Conservation (phyloP, 2,888 invertebrate genomes). For the Priocnemis perturbator region DNA sequence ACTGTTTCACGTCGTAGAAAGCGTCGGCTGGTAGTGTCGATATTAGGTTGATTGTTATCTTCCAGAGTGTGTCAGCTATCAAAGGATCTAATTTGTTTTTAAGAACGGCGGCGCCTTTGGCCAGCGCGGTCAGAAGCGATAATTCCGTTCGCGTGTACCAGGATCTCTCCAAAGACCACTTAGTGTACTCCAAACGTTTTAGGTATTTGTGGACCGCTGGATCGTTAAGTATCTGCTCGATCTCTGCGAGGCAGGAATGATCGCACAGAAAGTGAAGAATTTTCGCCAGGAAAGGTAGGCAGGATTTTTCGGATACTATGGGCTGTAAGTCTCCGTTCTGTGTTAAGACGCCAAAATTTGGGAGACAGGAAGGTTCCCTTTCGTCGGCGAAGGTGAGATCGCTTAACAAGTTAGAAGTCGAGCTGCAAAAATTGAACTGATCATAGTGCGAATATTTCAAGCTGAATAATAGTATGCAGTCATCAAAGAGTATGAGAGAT, state of each 20-base stretch:
- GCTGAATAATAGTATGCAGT: too few species aligned
- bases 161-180: constrained; percentile 67
- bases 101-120: constrained; percentile 54
- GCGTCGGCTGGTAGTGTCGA: constrained; percentile 68
- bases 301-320: constrained; percentile 74
- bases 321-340: constrained; percentile 76
- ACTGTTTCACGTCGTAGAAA: constrained; percentile 52
- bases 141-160: constrained; percentile 71
- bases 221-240: constrained; percentile 50
- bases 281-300: constrained; percentile 74
- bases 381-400: constrained; percentile 69
- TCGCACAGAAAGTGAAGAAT: constrained; percentile 53
- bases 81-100: constrained; percentile 38
- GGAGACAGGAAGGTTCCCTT: constrained; percentile 75
- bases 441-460: too few species aligned
- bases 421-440: constrained; percentile 60
- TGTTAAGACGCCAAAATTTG: constrained; percentile 75
- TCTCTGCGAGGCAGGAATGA: constrained; percentile 41
- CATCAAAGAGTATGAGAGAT: too few species aligned
- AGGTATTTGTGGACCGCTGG: constrained; percentile 62
- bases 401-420: constrained; percentile 76
- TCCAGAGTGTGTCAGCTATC: constrained; percentile 57
- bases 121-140: constrained; percentile 58
- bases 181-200: constrained; percentile 50
- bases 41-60: constrained; percentile 66